Conservation (phyloP, 2,797 vertebrate genomes). For the Antennarius maculatus region DNA sequence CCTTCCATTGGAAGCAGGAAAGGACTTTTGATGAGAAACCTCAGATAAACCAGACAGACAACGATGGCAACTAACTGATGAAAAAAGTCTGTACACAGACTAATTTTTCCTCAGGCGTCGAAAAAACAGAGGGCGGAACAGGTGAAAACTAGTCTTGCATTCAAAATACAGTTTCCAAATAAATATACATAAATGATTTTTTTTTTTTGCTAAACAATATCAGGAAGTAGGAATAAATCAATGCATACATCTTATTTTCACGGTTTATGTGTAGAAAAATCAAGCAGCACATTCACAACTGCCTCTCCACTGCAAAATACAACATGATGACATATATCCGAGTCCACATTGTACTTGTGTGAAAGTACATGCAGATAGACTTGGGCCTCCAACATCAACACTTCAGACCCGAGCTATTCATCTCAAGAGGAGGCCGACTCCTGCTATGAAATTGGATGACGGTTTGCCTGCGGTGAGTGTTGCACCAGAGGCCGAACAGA, state of each 20-base stretch:
- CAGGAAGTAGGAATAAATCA: no score
- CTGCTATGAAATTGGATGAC: slow-evolving; percentile 62
- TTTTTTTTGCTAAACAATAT: no score
- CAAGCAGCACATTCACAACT: no score
- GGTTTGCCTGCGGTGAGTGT: slow-evolving; percentile 56
- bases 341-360: background rate
- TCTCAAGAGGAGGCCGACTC: slow-evolving; percentile 59
- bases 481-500: slow-evolving; percentile 59
- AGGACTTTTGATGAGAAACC: background rate
- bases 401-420: slow-evolving; percentile 60
- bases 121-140: no score
- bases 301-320: background rate
- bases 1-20: background rate
- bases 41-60: background rate
- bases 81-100: background rate
- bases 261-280: no score
- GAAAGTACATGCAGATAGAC: slow-evolving; percentile 32
- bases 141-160: no score
- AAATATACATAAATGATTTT: no score
- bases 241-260: no score
- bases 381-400: slow-evolving; percentile 47
- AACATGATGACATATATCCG: slow-evolving; percentile 1
- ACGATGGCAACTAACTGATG: no score
- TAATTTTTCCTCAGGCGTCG: background rate
- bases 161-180: no score